A percentile compares a stretch with the other conserved stretches of the same genome.
phyloP scores from a whole-genome alignment of 2,797 vertebrate genomes.

The Poecilia wingei region DNA sequence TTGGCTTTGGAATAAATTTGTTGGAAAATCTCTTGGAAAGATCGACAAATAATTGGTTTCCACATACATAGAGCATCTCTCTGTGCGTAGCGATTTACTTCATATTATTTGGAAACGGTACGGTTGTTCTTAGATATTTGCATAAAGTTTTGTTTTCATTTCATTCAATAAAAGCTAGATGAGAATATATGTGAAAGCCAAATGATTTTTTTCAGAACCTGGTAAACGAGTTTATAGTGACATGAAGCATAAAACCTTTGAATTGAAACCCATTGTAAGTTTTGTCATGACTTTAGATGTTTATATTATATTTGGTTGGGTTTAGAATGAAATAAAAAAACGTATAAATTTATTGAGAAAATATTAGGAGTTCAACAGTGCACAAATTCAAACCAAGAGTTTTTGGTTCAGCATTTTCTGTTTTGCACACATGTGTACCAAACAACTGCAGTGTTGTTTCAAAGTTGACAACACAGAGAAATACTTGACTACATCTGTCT shows the following conservation, averaged over 20 bases:
- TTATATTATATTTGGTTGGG: not conserved
- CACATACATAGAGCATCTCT: not conserved
- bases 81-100: not conserved
- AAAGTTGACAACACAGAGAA: not conserved
- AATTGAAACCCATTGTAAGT: not conserved
- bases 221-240: not conserved
- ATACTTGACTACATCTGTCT: not conserved
- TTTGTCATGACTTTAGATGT: not conserved
- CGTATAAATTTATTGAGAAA: not conserved
- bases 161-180: not conserved
- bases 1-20: not conserved
- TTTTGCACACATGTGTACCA: not conserved
- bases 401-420: not conserved
- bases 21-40: not conserved
- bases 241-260: not conserved
- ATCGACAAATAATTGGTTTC: not conserved
- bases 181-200: not conserved
- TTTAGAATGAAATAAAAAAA: not conserved
- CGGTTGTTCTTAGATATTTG: no score
- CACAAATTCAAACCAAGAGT: not conserved
- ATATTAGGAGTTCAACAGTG: not conserved
- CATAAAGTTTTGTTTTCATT: no score
- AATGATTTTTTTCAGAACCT: not conserved
- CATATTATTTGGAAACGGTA: not conserved
- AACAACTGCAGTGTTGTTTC: not conserved